phyloP scores from a whole-genome alignment of 1,140 invertebrate genomes.

The Ceratosolen solmsi region DNA sequence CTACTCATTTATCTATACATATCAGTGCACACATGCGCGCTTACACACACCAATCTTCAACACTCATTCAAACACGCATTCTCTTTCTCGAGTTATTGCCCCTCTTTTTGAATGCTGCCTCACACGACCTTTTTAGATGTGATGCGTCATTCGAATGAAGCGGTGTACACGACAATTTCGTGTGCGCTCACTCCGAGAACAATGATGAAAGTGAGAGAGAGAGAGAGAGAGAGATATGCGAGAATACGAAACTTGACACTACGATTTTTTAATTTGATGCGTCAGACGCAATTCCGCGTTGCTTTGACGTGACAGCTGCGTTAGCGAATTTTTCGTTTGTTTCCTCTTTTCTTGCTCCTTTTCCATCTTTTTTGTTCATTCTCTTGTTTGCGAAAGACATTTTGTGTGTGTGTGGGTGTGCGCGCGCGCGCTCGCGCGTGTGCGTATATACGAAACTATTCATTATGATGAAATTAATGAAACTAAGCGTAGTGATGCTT shows the following conservation, averaged over 20 bases:
- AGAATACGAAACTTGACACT: slow-evolving; percentile 34
- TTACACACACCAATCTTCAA: too few relatives aligned
- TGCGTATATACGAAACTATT: too few relatives aligned
- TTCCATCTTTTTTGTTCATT: not conserved
- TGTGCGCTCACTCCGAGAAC: not conserved
- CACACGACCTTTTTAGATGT: slow-evolving; percentile 16
- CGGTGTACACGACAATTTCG: slow-evolving; percentile 20
- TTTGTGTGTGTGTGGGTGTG: not conserved
- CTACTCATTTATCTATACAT: not conserved
- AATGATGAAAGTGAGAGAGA: not conserved
- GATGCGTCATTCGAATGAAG: slow-evolving; percentile 31
- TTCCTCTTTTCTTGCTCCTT: not conserved
- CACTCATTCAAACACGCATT: too few relatives aligned
- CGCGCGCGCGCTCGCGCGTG: too few relatives aligned
- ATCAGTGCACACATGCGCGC: too few relatives aligned
- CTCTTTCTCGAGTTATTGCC: not conserved
- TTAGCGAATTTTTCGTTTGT: slow-evolving; percentile 26
- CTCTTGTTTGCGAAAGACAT: not conserved
- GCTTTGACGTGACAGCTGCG: slow-evolving; percentile 24
- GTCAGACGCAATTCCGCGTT: not conserved
- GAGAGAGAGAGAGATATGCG: not conserved
- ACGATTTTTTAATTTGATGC: slow-evolving; percentile 44
- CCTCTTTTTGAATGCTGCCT: not conserved
- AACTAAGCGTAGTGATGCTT: not conserved
- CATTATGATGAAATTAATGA: not conserved